Evolutionary conservation across 1,140 invertebrate species (phyloP).

Genomic region (Drosophila obscura): DNA sequence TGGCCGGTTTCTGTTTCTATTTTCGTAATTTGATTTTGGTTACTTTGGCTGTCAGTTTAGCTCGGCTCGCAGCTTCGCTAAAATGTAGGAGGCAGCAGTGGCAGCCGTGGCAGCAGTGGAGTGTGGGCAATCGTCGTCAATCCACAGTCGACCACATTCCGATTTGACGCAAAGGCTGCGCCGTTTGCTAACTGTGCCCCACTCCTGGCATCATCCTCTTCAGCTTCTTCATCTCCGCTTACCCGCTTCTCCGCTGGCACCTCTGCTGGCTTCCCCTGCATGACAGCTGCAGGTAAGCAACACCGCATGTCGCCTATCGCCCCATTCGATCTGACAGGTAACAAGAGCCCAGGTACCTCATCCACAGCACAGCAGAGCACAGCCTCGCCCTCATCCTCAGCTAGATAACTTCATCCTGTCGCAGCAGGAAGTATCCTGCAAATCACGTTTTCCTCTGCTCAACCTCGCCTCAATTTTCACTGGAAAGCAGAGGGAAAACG

Average conservation of each 20-base stretch:
- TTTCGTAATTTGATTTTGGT: conserved; percentile 59
- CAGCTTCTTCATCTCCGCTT: neutral
- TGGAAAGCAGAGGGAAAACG: neutral
- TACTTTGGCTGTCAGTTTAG: conserved; percentile 47
- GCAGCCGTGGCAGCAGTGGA: conserved; percentile 15
- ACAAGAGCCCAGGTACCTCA: conserved; percentile 47
- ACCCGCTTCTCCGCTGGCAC: conserved; percentile 1
- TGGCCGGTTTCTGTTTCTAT: neutral
- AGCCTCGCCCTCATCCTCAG: neutral
- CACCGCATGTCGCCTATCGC: conserved; percentile 62
- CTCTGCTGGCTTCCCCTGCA: too few relatives aligned
- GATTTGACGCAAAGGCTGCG: conserved; percentile 34
- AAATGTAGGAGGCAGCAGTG: neutral
- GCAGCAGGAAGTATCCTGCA: conserved; percentile 68
- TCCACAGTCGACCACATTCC: conserved; percentile 22
- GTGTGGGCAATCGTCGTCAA: conserved; percentile 10
- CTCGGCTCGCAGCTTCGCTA: neutral
- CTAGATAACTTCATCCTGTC: conserved; percentile 53
- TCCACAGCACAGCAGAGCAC: conserved; percentile 5
- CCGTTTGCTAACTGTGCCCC: neutral
- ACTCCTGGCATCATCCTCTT: neutral
- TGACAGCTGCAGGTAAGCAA: conserved; percentile 70
- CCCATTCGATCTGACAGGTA: conserved; percentile 76
- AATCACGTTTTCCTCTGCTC: conserved; percentile 29
- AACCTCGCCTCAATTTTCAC: neutral